These are phyloP conservation scores for Oligia fasciuncula DNA, from an alignment of 2,888 invertebrate genomes.

Conservation along the genomic window DNA sequence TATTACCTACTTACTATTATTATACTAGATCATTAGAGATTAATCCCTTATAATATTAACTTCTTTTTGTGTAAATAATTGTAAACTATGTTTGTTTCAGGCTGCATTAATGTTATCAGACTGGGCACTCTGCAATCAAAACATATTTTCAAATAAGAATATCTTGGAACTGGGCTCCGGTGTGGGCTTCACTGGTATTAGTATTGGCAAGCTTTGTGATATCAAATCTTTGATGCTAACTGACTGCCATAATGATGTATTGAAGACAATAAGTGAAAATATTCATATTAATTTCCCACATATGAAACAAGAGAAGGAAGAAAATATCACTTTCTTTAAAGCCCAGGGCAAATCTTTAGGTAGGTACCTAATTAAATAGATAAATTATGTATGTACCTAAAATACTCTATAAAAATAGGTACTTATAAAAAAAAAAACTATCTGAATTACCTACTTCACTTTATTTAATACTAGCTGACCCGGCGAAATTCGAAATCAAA, in stretches of 20 bases:
- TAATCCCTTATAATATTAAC: neutral
- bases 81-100: slow-evolving; percentile 77
- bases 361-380: slow-evolving; percentile 45
- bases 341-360: slow-evolving; percentile 68
- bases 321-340: slow-evolving; percentile 62
- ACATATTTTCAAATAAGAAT: slow-evolving; percentile 87
- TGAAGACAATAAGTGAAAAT: slow-evolving; percentile 91
- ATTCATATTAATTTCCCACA: slow-evolving; percentile 90
- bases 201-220: slow-evolving; percentile 89
- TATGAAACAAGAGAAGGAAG: slow-evolving; percentile 47
- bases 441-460: too few species aligned
- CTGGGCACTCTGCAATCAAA: slow-evolving; percentile 91
- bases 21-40: neutral
- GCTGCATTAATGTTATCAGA: slow-evolving; percentile 93
- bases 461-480: too few species aligned
- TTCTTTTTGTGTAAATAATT: too few species aligned
- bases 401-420: too few species aligned
- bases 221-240: slow-evolving; percentile 90
- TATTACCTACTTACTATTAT: neutral
- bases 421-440: too few species aligned
- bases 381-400: neutral
- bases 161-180: slow-evolving; percentile 95
- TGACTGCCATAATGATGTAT: slow-evolving; percentile 92
- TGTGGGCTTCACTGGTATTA: slow-evolving; percentile 93
- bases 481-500: too few species aligned